These are phyloP conservation scores for Tupiocoris notatus DNA, from an alignment of 2,888 invertebrate genomes.

Conservation along the genomic window DNA sequence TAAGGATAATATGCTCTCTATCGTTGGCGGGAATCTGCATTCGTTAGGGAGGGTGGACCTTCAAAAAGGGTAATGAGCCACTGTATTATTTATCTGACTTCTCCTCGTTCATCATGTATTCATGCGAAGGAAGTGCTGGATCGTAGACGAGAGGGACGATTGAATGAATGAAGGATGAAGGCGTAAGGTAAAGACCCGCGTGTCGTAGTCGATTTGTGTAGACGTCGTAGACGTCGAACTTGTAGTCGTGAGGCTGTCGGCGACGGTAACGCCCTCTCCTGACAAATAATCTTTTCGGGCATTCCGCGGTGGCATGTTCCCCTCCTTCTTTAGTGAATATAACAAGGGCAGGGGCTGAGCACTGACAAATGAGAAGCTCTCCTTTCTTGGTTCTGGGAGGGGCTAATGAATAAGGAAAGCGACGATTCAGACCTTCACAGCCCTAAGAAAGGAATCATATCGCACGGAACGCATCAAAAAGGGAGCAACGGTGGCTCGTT, in stretches of 20 bases:
- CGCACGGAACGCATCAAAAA: background rate
- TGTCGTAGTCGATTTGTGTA: background rate
- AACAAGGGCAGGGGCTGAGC: background rate
- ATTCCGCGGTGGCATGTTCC: background rate
- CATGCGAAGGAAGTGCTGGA: slow-evolving; percentile 10
- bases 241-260: background rate
- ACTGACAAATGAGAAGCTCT: slow-evolving; percentile 18
- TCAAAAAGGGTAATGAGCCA: slow-evolving; percentile 15
- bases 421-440: background rate
- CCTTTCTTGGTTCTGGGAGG: background rate
- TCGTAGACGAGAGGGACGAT: too few relatives aligned
- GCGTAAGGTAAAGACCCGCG: too few relatives aligned
- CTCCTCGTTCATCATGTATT: slow-evolving; percentile 15
- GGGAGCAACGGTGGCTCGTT: too few relatives aligned
- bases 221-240: background rate
- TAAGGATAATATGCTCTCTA: background rate
- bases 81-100: slow-evolving; percentile 22
- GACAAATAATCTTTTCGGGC: background rate
- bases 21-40: background rate
- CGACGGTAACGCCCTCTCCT: background rate
- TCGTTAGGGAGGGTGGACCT: background rate
- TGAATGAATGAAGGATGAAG: background rate
- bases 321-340: background rate
- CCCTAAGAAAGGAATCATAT: slow-evolving; percentile 6
- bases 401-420: slow-evolving; percentile 32